These are phyloP conservation scores for Scelioninae gen. 1 DNA, from an alignment of 2,888 invertebrate species.

Conservation along the genomic window DNA sequence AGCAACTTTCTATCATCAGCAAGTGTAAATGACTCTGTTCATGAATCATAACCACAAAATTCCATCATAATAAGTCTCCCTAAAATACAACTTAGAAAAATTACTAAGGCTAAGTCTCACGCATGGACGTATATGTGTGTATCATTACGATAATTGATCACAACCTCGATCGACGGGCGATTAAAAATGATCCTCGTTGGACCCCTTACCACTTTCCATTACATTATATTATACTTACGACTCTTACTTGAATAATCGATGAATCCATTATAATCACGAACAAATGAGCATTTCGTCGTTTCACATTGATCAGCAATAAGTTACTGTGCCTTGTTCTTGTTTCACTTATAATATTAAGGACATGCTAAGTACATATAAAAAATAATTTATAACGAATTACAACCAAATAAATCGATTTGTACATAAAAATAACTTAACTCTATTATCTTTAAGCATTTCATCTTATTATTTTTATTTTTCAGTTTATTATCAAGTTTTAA, in stretches of 20 bases:
- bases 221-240: no score
- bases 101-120: constrained; percentile 59
- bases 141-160: constrained; percentile 45
- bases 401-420: no score
- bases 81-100: constrained; percentile 46
- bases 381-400: constrained; percentile 28
- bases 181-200: background rate
- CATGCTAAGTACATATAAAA: constrained; percentile 26
- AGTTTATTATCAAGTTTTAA: background rate
- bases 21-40: background rate
- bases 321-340: constrained; percentile 29
- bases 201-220: no score
- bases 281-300: constrained; percentile 40
- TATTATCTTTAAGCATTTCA: no score
- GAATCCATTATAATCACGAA: background rate
- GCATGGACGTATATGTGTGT: constrained; percentile 43
- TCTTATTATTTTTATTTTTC: no score
- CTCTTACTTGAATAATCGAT: no score
- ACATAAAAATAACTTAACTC: no score
- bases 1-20: no score
- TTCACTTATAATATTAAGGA: constrained; percentile 14
- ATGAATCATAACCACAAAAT: background rate
- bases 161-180: constrained; percentile 41
- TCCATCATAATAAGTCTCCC: background rate
- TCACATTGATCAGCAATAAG: constrained; percentile 34